Evolutionary conservation across 2,888 invertebrate species (phyloP).

Genomic region (Drosophila kokeensis): DNA sequence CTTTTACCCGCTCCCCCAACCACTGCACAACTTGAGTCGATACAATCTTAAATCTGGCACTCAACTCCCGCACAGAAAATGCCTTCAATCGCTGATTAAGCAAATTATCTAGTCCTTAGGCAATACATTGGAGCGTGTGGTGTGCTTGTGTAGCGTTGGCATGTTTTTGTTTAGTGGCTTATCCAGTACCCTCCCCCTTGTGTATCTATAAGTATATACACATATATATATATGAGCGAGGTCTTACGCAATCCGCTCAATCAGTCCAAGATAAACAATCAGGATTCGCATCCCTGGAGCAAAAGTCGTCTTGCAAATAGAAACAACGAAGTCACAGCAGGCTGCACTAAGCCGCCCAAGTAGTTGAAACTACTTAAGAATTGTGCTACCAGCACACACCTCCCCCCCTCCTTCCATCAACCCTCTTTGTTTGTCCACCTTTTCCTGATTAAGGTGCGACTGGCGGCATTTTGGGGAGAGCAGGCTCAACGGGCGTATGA

Average conservation of each 20-base stretch:
- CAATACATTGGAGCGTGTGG: slow-evolving; percentile 16
- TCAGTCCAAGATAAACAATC: slow-evolving; percentile 69
- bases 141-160: background rate
- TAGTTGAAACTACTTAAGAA: slow-evolving; percentile 50
- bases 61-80: background rate
- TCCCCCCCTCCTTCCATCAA: background rate
- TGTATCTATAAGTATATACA: background rate
- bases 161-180: slow-evolving; percentile 8
- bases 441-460: slow-evolving; percentile 70
- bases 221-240: slow-evolving; percentile 11
- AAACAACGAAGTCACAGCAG: slow-evolving; percentile 12
- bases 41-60: slow-evolving; percentile 3
- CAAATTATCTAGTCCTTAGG: slow-evolving; percentile 37
- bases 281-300: slow-evolving; percentile 52
- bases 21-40: background rate
- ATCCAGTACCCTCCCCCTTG: background rate
- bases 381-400: background rate
- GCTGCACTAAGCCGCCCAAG: slow-evolving; percentile 28
- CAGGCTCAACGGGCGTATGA: slow-evolving; percentile 43
- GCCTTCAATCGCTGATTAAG: slow-evolving; percentile 34
- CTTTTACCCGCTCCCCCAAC: background rate
- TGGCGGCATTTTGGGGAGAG: slow-evolving; percentile 8
- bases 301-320: slow-evolving; percentile 34
- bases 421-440: slow-evolving; percentile 27
- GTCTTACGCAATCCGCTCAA: slow-evolving; percentile 52